Percentiles rank a stretch among this genome's conserved stretches.
These are phyloP conservation scores for Oeneis ivallda DNA, from an alignment of 2,888 invertebrate genomes.

Conservation along the genomic window DNA sequence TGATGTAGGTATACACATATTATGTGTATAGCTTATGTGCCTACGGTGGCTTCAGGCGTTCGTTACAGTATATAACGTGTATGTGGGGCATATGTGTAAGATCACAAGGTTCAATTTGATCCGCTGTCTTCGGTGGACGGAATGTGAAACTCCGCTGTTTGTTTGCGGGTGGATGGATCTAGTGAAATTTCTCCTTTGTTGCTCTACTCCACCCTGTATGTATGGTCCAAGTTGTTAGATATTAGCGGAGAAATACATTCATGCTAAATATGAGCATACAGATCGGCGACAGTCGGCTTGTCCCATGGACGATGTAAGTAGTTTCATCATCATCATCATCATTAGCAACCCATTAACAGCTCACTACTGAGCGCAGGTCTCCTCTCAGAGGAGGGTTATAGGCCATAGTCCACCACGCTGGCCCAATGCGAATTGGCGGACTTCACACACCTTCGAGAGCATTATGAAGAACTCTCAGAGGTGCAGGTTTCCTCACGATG, in stretches of 20 bases:
- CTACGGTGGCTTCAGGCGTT: slow-evolving; percentile 24
- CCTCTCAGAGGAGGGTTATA: too few relatives aligned
- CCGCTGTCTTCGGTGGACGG: slow-evolving; percentile 64
- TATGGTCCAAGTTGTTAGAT: slow-evolving; percentile 31
- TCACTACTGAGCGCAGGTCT: too few relatives aligned
- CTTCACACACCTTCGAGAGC: too few relatives aligned
- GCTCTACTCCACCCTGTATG: slow-evolving; percentile 58
- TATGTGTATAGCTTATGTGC: background rate
- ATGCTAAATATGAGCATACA: too few relatives aligned
- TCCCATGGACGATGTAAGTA: too few relatives aligned
- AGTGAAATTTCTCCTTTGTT: slow-evolving; percentile 76
- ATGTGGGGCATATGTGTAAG: slow-evolving; percentile 45
- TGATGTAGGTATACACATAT: slow-evolving; percentile 21
- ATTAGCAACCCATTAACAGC: too few relatives aligned
- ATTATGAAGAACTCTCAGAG: too few relatives aligned
- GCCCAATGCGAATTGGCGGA: too few relatives aligned
- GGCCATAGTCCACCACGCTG: too few relatives aligned
- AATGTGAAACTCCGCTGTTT: slow-evolving; percentile 72
- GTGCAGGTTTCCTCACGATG: too few relatives aligned
- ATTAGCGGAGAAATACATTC: background rate
- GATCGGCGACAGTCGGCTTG: too few relatives aligned
- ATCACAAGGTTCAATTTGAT: slow-evolving; percentile 59
- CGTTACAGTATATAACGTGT: slow-evolving; percentile 27
- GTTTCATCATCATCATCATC: too few relatives aligned
- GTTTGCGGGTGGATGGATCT: slow-evolving; percentile 75